A percentile compares a stretch with the other conserved stretches of the same genome.
Evolutionary conservation across 2,888 invertebrate species (phyloP).

Genomic region (Drosophila infuscata): DNA sequence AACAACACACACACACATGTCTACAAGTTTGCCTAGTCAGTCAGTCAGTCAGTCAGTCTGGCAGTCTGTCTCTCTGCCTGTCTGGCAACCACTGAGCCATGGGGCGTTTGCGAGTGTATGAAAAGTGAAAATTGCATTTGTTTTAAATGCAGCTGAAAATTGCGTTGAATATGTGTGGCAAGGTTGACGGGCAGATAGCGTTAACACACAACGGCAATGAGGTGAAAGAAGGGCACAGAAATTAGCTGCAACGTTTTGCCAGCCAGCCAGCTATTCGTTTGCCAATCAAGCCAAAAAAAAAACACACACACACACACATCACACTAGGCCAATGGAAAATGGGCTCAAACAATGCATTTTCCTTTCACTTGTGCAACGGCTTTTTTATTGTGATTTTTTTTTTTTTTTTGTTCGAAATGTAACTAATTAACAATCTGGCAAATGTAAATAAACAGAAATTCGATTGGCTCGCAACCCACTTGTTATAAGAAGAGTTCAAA

Average conservation of each 20-base stretch:
- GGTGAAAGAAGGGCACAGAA: slow-evolving; percentile 21
- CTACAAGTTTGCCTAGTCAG: slow-evolving; percentile 29
- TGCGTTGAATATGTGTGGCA: slow-evolving; percentile 58
- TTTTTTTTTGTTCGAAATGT: background rate
- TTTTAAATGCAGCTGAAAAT: slow-evolving; percentile 72
- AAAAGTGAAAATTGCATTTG: slow-evolving; percentile 79
- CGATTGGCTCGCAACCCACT: slow-evolving; percentile 1
- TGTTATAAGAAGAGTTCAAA: background rate
- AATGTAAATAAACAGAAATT: background rate
- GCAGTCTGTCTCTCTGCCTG: slow-evolving; percentile 8
- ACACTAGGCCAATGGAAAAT: slow-evolving; percentile 30
- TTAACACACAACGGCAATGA: slow-evolving; percentile 13
- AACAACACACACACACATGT: slow-evolving; percentile 25
- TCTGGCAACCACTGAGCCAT: slow-evolving; percentile 53
- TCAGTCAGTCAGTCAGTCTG: slow-evolving; percentile 35
- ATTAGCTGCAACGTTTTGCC: slow-evolving; percentile 13
- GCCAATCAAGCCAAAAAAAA: slow-evolving; percentile 29
- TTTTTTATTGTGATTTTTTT: background rate
- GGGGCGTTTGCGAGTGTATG: slow-evolving; percentile 48
- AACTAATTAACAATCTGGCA: background rate
- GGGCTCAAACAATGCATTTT: background rate
- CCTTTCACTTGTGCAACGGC: slow-evolving; percentile 15
- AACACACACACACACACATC: background rate
- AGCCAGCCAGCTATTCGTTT: slow-evolving; percentile 13
- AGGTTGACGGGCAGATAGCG: slow-evolving; percentile 29